Evolutionary conservation across 2,888 invertebrate genomes (phyloP).

Genomic region (Apamea sordens): DNA sequence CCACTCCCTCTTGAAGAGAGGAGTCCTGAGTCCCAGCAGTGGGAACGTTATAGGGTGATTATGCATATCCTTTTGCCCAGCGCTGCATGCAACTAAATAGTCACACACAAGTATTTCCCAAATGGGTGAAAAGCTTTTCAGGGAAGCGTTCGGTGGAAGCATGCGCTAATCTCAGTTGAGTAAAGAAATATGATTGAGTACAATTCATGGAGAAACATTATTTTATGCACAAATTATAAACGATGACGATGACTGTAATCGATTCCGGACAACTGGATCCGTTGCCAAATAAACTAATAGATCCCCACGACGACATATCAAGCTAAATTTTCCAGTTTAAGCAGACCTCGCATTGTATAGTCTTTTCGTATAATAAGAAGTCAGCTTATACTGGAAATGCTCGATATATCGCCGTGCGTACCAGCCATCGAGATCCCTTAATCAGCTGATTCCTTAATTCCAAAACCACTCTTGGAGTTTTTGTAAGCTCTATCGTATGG

Average conservation of each 20-base stretch:
- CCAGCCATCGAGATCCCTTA: background rate
- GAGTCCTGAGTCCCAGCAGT: too few relatives aligned
- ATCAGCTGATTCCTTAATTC: background rate
- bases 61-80: too few relatives aligned
- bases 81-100: too few relatives aligned
- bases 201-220: background rate
- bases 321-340: background rate
- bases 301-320: background rate
- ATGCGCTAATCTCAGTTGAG: background rate
- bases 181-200: background rate
- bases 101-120: background rate
- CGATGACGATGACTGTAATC: background rate
- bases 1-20: too few relatives aligned
- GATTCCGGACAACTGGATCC: too few relatives aligned
- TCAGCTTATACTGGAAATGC: background rate
- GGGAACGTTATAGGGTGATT: too few relatives aligned
- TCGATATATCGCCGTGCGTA: background rate
- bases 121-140: background rate
- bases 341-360: background rate
- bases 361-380: background rate
- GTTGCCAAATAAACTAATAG: background rate
- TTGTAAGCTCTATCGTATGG: background rate
- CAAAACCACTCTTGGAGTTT: background rate
- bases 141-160: background rate
- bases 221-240: background rate